Evolutionary conservation across 37 sponge, comb jelly and placozoan species (phyloP), one percentile per base, ranked within the genome.

Genomic region (Aplysina aerophoba): DNA sequence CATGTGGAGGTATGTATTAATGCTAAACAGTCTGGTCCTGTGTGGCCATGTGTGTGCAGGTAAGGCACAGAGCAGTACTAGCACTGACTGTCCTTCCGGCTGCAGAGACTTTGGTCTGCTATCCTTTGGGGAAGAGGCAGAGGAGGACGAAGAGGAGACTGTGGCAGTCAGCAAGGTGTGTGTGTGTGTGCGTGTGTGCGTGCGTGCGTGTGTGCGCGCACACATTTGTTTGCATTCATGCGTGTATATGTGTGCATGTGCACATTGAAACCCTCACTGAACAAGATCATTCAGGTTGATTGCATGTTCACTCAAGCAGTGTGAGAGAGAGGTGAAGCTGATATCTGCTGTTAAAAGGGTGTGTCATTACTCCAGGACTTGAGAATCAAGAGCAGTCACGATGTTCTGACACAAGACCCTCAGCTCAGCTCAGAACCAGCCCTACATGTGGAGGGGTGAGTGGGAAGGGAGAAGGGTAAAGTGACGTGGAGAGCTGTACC

Each of bases 71-170:
- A n/a, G n/a, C n/a, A n/a, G n/a, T n/a, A n/a, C n/a, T n/a, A n/a
- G 19, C 59, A 58, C 19, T 19, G 19, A 58, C 59, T 24, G 21
- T 75, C 50, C 27, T 22, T 55, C 50, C 30, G 74, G 21, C 34
- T 41, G 5, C 81, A 98, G 95, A 74, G 93, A 98, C 63, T 94
- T 94, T 63, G 81, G 87, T 65, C 85, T 98, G 74, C 90, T 98
- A 38, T 98, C 99, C 0, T 98, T 98, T 85, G 99, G 97, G 16
- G 97, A 96, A 12, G 97, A 99, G 83, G 93, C 95, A 39, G 99
- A 96, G 63, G 96, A 96, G 27, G 94, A 95, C 40, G 96, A 96
- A 38, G 97, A 96, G 50, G 88, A 94, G 80, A 77, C 85, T 28
- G 38, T 12, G 30, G 31, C 50, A 13, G 83, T 73, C 21, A 82